Conservation (phyloP, 2,797 vertebrate genomes). For the Agapornis canus region DNA sequence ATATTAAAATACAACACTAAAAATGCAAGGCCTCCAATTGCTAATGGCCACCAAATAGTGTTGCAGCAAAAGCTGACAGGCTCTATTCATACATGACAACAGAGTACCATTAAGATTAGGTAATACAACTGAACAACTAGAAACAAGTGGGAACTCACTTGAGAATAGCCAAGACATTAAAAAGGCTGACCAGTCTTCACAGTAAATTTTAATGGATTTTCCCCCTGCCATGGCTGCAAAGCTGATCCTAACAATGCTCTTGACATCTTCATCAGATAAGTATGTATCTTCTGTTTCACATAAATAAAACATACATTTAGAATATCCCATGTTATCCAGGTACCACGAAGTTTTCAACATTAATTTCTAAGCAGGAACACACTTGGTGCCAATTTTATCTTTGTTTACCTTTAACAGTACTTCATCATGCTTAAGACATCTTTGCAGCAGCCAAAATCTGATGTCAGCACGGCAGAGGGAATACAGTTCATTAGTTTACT, state of each 20-base stretch:
- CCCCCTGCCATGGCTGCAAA: not conserved
- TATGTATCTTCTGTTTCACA: not conserved
- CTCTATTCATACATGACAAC: not conserved
- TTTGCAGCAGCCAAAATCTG: conserved; percentile 28
- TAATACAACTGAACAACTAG: not conserved
- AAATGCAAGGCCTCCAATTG: not conserved
- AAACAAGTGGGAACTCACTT: not conserved
- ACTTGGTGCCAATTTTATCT: not conserved
- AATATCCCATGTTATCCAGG: not conserved
- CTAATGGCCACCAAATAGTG: not conserved
- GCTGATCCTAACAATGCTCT: not conserved
- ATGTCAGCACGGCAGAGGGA: conserved; percentile 21
- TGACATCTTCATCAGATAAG: not conserved
- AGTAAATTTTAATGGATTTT: not conserved
- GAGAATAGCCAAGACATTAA: not conserved
- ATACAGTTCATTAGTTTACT: conserved; percentile 23
- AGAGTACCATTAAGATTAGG: not conserved
- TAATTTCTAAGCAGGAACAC: not conserved
- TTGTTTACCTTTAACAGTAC: not conserved
- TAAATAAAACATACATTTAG: not conserved
- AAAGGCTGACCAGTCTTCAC: not conserved
- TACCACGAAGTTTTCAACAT: not conserved
- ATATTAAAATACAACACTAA: not conserved
- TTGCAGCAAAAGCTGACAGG: not conserved
- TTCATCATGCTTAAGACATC: not conserved